Base-by-base conservation (phyloP, 2,888 invertebrate species). In the Harpalus rufipes region DNA sequence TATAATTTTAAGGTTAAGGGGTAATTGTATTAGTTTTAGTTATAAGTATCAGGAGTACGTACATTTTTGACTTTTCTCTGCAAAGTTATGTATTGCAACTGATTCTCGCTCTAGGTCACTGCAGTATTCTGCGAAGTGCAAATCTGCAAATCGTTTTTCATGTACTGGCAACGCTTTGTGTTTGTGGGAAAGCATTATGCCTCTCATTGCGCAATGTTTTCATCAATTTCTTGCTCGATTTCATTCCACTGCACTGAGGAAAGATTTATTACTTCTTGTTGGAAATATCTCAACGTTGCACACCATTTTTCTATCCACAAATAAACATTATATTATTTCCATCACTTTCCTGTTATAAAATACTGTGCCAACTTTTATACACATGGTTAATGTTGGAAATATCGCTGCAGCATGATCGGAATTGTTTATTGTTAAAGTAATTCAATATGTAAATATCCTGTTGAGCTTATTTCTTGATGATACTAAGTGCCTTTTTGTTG, bases 161-260 rank as follows among this genome's bases (percentile, higher is more conserved):
- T 51, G 32, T 32, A 32, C 32, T 32, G 44, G 44, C 44, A 51
- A 12, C 12, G 44, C 44, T 51, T 51, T 51, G 44, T 51, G 44
- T 51, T 51, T 51, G 44, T 51, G 44, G 44, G 44, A 51, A 51
- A 51, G 44, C 44, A 12, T 51, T 12, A 51, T 51, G 44, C 44
- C 44, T 51, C 44, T 51, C 44, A 51, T 51, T 51, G 44, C 44
- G 44, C 44, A 51, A 12, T 51, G 44, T 51, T 51, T 51, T 51
- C 44, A 51, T 51, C 44, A 51, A 51, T 51, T 51, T 51, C 44
- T 51, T 51, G 44, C 44, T 51, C 44, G 44, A 51, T 51, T 51
- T 51, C 44, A 51, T 51, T 51, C 12, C 6, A 51, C 44, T 51
- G 44, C 44, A 12, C 44, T 12, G 12, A 51, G 44, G 44, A 51